These are phyloP conservation scores for Zophobas atratus DNA, from an alignment of 1,140 invertebrate genomes.

Conservation along the genomic window DNA sequence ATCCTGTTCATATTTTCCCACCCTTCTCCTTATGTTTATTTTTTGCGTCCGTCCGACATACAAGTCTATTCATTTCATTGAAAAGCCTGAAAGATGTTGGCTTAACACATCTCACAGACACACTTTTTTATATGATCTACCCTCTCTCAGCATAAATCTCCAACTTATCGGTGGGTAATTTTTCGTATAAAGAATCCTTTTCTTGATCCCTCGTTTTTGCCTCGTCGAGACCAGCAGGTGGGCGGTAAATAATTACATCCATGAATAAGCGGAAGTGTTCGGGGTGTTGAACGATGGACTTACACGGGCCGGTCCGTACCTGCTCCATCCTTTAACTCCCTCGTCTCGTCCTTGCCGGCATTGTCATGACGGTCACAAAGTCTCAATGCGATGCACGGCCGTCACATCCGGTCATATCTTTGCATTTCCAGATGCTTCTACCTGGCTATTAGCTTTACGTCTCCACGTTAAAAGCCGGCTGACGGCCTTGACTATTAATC, in stretches of 20 bases:
- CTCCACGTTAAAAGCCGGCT: conserved; percentile 32
- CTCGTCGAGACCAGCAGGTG: neutral
- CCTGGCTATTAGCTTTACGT: conserved; percentile 28
- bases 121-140: no score
- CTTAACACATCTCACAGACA: no score
- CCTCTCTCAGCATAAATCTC: no score
- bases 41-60: no score
- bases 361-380: conserved; percentile 43
- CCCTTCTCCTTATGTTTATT: no score
- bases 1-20: no score
- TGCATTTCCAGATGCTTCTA: conserved; percentile 18
- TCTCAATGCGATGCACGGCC: conserved; percentile 17
- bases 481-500: neutral
- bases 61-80: no score
- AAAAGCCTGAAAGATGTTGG: no score
- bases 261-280: conserved; percentile 1
- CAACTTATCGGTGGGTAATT: no score
- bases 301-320: conserved; percentile 3
- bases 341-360: conserved; percentile 21
- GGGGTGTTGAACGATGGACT: neutral
- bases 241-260: neutral
- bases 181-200: neutral
- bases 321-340: conserved; percentile 7
- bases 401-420: conserved; percentile 43
- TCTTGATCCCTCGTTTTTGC: neutral